phyloP scores from a whole-genome alignment of 1,140 invertebrate genomes.

The Trachelipus rathkii region DNA sequence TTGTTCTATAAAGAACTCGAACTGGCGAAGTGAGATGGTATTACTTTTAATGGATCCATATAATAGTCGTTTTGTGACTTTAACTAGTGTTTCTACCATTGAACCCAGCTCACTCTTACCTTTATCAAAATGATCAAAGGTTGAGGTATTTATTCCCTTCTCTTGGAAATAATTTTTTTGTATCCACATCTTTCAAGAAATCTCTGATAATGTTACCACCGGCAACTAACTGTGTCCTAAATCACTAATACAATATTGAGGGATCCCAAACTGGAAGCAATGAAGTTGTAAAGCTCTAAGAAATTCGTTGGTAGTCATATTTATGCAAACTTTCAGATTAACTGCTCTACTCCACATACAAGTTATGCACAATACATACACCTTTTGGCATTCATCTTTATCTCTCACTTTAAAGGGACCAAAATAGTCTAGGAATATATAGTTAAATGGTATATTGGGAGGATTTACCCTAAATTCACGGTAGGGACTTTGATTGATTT shows the following conservation, averaged over 20 bases:
- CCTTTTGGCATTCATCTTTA: not conserved
- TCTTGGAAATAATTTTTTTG: not conserved
- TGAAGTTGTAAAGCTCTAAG: constrained; percentile 8
- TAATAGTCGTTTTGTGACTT: not conserved
- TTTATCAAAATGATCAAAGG: constrained; percentile 16
- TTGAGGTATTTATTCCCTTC: not conserved
- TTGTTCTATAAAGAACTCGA: not conserved
- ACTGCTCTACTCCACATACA: constrained; percentile 23
- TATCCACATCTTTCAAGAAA: not conserved
- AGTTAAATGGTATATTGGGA: not conserved
- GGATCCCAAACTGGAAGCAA: constrained; percentile 1
- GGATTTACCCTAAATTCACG: not conserved
- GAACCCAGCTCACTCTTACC: constrained; percentile 9
- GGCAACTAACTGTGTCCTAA: constrained; percentile 1
- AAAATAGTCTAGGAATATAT: constrained; percentile 10
- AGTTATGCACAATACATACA: not conserved
- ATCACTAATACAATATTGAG: not conserved
- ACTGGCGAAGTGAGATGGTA: not conserved
- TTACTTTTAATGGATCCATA: not conserved
- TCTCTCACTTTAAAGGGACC: not conserved
- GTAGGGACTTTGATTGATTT: constrained; percentile 17
- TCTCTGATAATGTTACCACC: not conserved
- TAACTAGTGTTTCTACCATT: constrained; percentile 12
- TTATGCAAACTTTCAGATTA: constrained; percentile 8
- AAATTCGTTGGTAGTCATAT: not conserved